Evolutionary conservation across 2,113 vertebrate genomes (phyloP).

Genomic region (Grus americana): DNA sequence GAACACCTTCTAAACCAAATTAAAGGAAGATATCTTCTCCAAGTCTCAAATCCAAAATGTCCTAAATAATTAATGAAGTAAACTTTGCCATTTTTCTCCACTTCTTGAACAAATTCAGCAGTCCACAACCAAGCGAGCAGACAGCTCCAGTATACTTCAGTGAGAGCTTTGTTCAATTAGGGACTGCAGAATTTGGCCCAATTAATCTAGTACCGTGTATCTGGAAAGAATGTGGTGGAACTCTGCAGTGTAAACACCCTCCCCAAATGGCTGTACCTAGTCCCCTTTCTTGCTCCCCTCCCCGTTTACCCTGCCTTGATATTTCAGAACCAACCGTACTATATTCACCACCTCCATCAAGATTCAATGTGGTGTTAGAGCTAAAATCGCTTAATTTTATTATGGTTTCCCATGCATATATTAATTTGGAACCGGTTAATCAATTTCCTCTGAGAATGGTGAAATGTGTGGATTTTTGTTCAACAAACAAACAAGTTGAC

Average conservation of each 20-base stretch:
- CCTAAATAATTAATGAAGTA: not conserved
- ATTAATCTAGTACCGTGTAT: not conserved
- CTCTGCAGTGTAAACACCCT: not conserved
- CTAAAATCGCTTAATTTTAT: not conserved
- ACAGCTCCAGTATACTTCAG: not conserved
- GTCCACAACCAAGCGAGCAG: not conserved
- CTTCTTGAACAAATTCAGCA: not conserved
- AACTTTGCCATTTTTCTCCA: not conserved
- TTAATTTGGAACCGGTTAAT: not conserved
- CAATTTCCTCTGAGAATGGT: not conserved
- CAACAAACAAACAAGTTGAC: conserved; percentile 55
- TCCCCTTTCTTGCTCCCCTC: not conserved
- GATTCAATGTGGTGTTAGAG: not conserved
- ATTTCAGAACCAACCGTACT: not conserved
- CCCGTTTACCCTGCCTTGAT: not conserved
- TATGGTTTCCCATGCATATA: not conserved
- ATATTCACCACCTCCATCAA: not conserved
- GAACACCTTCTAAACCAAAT: not conserved
- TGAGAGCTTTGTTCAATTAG: not conserved
- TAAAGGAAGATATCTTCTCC: not conserved
- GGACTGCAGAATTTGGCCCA: not conserved
- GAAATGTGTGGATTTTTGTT: conserved; percentile 23
- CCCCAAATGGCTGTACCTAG: not conserved
- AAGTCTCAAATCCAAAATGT: not conserved
- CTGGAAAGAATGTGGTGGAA: not conserved